These are phyloP conservation scores for Catotricha subobsoleta DNA, from an alignment of 2,888 invertebrate species.

Conservation along the genomic window DNA sequence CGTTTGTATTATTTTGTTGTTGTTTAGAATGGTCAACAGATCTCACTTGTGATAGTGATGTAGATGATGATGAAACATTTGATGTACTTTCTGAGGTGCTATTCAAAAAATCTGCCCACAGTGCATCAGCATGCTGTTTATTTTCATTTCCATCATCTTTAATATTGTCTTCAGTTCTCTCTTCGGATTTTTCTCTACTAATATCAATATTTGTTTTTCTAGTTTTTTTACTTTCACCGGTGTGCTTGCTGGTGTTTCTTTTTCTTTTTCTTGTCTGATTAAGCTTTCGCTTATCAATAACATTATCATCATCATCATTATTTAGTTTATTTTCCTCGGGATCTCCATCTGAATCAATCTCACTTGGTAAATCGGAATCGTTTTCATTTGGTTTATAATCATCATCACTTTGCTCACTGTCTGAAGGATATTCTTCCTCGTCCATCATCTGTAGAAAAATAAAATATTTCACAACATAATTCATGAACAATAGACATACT, in stretches of 20 bases:
- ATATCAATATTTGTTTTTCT: not conserved
- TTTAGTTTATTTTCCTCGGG: constrained; percentile 37
- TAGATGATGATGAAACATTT: constrained; percentile 9
- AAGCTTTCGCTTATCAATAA: constrained; percentile 11
- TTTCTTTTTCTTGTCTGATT: constrained; percentile 5
- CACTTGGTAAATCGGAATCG: constrained; percentile 22
- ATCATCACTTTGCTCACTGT: constrained; percentile 59
- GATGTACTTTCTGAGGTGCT: constrained; percentile 1
- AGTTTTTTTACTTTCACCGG: constrained; percentile 1
- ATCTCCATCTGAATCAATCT: constrained; percentile 42
- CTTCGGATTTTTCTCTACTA: constrained; percentile 5
- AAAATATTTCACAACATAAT: no score
- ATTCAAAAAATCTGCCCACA: constrained; percentile 58
- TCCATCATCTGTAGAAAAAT: constrained; percentile 19
- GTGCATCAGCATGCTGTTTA: constrained; percentile 52
- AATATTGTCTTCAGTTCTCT: constrained; percentile 20
- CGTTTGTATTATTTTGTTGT: constrained; percentile 10
- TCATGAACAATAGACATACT: no score
- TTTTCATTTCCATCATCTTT: constrained; percentile 34
- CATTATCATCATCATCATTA: constrained; percentile 15
- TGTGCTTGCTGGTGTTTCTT: constrained; percentile 15
- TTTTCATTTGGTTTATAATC: constrained; percentile 53
- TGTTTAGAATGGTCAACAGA: not conserved
- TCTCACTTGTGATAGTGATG: constrained; percentile 10
- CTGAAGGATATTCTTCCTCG: constrained; percentile 35